These are phyloP conservation scores for Albula goreensis DNA, from an alignment of 2,113 vertebrate species.

Conservation along the genomic window DNA sequence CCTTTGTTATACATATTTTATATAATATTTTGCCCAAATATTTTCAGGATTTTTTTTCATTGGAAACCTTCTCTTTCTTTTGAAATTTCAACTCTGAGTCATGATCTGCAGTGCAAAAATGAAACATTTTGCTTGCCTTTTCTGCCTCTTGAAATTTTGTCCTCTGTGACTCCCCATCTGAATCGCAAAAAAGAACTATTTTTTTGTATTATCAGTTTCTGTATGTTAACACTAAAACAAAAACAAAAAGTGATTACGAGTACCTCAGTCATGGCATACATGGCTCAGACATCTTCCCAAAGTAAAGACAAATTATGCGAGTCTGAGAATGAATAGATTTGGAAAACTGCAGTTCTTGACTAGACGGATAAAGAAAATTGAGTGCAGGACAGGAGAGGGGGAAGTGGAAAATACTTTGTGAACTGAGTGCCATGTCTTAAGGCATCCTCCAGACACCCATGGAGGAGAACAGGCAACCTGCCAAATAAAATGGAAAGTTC, in stretches of 20 bases:
- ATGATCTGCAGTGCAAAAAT: too few species aligned
- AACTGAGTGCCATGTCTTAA: constrained; percentile 6
- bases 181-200: too few species aligned
- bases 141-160: neutral
- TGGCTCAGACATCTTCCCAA: constrained; percentile 26
- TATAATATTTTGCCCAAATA: neutral
- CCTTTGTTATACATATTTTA: neutral
- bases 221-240: neutral
- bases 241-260: neutral
- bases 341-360: constrained; percentile 36
- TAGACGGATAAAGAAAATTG: constrained; percentile 29
- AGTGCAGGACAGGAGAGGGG: constrained; percentile 36
- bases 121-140: too few species aligned
- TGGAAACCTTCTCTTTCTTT: neutral
- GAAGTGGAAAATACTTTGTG: constrained; percentile 24
- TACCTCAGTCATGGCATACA: neutral
- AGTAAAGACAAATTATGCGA: constrained; percentile 36
- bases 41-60: neutral
- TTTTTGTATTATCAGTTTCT: neutral
- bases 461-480: neutral
- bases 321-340: constrained; percentile 28
- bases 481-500: constrained; percentile 32
- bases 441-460: constrained; percentile 3
- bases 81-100: neutral
- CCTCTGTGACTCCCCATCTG: neutral